Percentiles rank a stretch among this genome's conserved stretches.
Evolutionary conservation across 2,113 vertebrate species (phyloP).

Genomic region (Okapia johnstoni): DNA sequence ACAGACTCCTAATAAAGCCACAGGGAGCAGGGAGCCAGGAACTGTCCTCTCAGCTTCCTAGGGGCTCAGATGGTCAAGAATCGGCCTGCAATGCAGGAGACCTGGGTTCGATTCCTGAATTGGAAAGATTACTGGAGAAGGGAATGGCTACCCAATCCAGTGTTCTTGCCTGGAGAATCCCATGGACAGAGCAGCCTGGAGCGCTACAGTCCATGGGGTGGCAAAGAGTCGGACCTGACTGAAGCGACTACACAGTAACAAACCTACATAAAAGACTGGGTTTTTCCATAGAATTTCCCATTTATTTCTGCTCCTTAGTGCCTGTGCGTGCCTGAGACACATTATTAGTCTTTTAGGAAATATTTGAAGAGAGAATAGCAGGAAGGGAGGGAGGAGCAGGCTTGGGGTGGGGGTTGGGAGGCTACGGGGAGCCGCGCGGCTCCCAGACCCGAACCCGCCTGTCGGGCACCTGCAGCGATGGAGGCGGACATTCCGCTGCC

Average conservation of each 20-base stretch:
- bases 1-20: neutral
- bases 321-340: neutral
- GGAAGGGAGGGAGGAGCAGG: neutral
- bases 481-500: fast-evolving
- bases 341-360: neutral
- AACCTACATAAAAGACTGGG: neutral
- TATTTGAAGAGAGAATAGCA: neutral
- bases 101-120: neutral
- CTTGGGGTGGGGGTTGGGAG: neutral
- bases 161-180: neutral
- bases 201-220: neutral
- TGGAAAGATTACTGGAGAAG: neutral
- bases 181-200: neutral
- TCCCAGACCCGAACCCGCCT: neutral
- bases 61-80: neutral
- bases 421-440: neutral
- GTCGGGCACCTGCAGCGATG: fast-evolving
- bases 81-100: neutral
- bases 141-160: neutral
- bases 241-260: neutral
- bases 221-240: neutral
- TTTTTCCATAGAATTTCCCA: neutral
- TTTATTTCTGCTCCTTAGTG: neutral
- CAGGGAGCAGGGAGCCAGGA: too few species aligned
- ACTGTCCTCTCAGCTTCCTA: neutral